These are phyloP conservation scores for Scolopax mira DNA, from an alignment of 2,113 vertebrate species.

Conservation along the genomic window DNA sequence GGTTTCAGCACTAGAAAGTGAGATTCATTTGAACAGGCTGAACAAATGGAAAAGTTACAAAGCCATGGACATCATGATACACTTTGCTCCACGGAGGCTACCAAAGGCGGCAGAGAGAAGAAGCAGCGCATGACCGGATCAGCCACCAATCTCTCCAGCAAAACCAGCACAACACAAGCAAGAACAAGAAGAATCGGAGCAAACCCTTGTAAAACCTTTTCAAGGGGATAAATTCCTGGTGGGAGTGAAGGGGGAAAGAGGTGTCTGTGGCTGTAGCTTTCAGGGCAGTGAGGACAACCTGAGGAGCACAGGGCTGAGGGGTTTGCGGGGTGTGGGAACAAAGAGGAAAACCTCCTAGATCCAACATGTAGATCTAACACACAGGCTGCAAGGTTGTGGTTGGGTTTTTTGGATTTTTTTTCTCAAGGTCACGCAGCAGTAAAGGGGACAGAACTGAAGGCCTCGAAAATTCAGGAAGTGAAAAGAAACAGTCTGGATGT, in stretches of 20 bases:
- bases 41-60: background rate
- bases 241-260: background rate
- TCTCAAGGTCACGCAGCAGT: background rate
- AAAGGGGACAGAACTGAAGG: background rate
- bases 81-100: background rate
- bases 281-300: background rate
- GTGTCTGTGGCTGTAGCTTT: background rate
- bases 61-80: background rate
- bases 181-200: background rate
- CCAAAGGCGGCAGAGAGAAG: background rate
- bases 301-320: background rate
- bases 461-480: background rate
- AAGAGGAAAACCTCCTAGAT: background rate
- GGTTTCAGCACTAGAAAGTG: background rate
- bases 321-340: accelerated
- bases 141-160: background rate
- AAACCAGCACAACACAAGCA: background rate
- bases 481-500: background rate
- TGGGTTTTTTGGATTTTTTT: background rate
- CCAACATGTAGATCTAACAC: background rate
- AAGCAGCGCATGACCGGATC: background rate
- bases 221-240: background rate
- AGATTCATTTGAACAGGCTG: background rate
- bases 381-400: background rate
- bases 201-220: background rate